Conservation (phyloP, 2,888 invertebrate genomes). For the Onchidella celtica region DNA sequence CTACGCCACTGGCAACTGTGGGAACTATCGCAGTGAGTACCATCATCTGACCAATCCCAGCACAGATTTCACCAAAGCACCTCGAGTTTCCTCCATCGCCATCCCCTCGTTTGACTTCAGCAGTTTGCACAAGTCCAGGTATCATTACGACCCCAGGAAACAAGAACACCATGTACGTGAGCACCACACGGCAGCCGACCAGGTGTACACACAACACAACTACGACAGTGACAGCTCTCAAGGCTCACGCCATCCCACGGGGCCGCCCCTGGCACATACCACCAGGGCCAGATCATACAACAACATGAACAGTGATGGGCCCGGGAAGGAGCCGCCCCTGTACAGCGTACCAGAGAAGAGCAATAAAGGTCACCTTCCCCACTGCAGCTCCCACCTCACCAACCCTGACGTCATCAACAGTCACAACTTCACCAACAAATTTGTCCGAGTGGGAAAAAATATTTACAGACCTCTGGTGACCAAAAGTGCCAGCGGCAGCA, state of each 20-base stretch:
- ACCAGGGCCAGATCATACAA: neutral
- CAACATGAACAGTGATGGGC: neutral
- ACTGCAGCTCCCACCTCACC: neutral
- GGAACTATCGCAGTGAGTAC: constrained; percentile 1
- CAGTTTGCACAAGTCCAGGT: neutral
- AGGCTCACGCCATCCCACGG: neutral
- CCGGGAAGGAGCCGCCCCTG: neutral
- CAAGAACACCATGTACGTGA: neutral
- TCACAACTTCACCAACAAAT: constrained; percentile 31
- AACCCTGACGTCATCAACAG: constrained; percentile 26
- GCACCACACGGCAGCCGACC: neutral
- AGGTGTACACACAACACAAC: neutral
- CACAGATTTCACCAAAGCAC: neutral
- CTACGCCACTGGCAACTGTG: neutral
- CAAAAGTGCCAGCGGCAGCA: constrained; percentile 10
- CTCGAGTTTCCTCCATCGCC: constrained; percentile 26
- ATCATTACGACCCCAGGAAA: neutral
- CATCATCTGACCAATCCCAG: neutral
- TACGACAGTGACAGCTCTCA: neutral
- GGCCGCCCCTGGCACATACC: neutral
- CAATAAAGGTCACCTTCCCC: neutral
- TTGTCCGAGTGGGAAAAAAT: constrained; percentile 20
- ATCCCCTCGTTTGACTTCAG: constrained; percentile 13
- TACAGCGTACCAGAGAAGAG: neutral
- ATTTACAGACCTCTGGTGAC: neutral